Evolutionary conservation across 2,113 vertebrate species (phyloP).

Genomic region (Noturus placidus): DNA sequence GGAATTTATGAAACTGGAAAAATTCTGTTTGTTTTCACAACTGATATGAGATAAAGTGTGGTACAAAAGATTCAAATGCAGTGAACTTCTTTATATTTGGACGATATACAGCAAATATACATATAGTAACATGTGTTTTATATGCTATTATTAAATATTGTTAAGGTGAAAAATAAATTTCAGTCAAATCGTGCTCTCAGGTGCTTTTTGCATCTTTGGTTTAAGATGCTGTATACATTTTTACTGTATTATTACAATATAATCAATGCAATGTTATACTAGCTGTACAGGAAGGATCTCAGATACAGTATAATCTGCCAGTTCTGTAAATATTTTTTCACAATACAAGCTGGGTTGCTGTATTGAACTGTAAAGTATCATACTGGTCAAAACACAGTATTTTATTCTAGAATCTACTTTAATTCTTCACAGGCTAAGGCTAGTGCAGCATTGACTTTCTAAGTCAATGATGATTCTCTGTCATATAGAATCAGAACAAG

Average conservation of each 20-base stretch:
- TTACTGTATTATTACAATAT: not conserved
- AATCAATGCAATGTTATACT: not conserved
- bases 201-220: not conserved
- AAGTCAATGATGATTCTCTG: not conserved
- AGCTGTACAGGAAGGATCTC: not conserved
- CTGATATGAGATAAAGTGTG: not conserved
- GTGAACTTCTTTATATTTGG: not conserved
- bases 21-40: not conserved
- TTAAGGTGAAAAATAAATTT: not conserved
- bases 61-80: not conserved
- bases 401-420: not conserved
- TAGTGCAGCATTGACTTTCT: not conserved
- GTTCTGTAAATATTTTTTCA: not conserved
- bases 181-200: not conserved
- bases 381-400: not conserved
- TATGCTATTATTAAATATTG: not conserved
- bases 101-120: not conserved
- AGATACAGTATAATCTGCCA: not conserved
- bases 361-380: not conserved
- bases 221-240: not conserved
- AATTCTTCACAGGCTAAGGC: not conserved
- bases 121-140: not conserved
- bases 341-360: not conserved
- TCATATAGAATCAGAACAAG: not conserved
- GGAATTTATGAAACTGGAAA: not conserved